A percentile compares a stretch with the other conserved stretches of the same genome.
Conservation (phyloP, 2,797 vertebrate species). For the Microtus agrestis region DNA sequence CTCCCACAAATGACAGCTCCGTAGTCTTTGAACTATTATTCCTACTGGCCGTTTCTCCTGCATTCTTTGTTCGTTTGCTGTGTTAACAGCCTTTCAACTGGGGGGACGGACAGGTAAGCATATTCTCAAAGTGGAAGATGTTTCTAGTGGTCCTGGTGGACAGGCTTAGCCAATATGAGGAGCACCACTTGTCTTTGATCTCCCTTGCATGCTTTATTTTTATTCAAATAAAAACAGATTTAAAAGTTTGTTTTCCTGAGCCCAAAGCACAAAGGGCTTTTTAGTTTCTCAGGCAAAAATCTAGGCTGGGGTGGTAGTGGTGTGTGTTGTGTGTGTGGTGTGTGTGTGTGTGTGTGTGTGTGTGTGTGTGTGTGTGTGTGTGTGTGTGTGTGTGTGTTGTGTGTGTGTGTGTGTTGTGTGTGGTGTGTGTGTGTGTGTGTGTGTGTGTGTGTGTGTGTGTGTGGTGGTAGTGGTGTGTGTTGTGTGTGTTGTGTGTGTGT, state of each 20-base stretch:
- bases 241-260: slow-evolving; percentile 74
- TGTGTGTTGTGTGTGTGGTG: too few species aligned
- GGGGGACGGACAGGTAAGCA: slow-evolving; percentile 69
- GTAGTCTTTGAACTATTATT: slow-evolving; percentile 77
- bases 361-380: too few species aligned
- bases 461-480: neutral
- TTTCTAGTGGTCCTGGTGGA: slow-evolving; percentile 15
- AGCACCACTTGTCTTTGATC: slow-evolving; percentile 63
- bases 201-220: slow-evolving; percentile 57
- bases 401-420: too few species aligned
- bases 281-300: slow-evolving; percentile 63
- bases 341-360: too few species aligned
- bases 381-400: too few species aligned
- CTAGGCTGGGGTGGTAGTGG: neutral
- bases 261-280: slow-evolving; percentile 70
- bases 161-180: slow-evolving; percentile 60
- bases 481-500: too few species aligned
- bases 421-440: too few species aligned
- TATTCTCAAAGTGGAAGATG: slow-evolving; percentile 69
- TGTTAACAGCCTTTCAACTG: slow-evolving; percentile 53
- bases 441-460: too few species aligned
- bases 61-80: slow-evolving; percentile 64
- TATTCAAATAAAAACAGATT: slow-evolving; percentile 79
- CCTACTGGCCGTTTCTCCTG: slow-evolving; percentile 39
- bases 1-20: slow-evolving; percentile 71